Evolutionary conservation across 2,113 vertebrate species (phyloP).

Genomic region (Danio rerio): GRCz12tu NC_133183.1:17789501-17790000

Average conservation of each 20-base stretch:
- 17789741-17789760: conserved; percentile 49
- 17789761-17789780: conserved; percentile 54
- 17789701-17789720: conserved; percentile 44
- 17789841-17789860: conserved; percentile 49
- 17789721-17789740: conserved; percentile 49
- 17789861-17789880: conserved; percentile 45
- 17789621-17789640: conserved; percentile 44
- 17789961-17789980: conserved; percentile 31
- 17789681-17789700: conserved; percentile 62
- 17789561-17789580: conserved; percentile 26
- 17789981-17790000: conserved; percentile 29
- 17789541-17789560: conserved; percentile 5
- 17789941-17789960: conserved; percentile 23
- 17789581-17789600: conserved; percentile 30
- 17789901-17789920: conserved; percentile 36
- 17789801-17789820: conserved; percentile 49
- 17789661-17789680: conserved; percentile 55
- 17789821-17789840: conserved; percentile 45
- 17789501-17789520: too few relatives aligned
- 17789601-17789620: conserved; percentile 6
- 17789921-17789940: conserved; percentile 32
- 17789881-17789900: conserved; percentile 29
- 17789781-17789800: conserved; percentile 39
- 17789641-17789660: conserved; percentile 61
- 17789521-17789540: not conserved